Percentiles rank a stretch among this genome's conserved stretches.
phyloP scores from a whole-genome alignment of 2,797 vertebrate genomes.

The Bradypodion ventrale region DNA sequence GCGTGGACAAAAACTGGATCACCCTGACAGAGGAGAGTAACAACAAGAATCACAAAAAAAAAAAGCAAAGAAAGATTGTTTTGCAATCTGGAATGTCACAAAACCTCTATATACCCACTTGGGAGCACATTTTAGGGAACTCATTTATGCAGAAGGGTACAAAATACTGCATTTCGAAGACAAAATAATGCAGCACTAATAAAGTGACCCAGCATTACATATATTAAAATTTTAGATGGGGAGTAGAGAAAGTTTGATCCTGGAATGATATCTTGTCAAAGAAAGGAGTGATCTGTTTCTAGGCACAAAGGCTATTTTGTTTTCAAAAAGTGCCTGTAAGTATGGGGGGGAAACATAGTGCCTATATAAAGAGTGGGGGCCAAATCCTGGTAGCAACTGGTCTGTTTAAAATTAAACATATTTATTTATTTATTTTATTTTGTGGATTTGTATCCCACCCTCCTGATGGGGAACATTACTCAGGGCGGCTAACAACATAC shows the following conservation, averaged over 20 bases:
- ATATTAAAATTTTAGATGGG: constrained; percentile 23
- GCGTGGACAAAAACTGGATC: constrained; percentile 97
- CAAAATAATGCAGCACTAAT: constrained; percentile 5
- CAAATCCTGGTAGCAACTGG: background rate
- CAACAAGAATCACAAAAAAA: background rate
- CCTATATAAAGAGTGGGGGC: background rate
- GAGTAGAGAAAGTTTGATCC: too few relatives aligned
- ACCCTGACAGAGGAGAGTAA: constrained; percentile 76
- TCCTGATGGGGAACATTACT: too few relatives aligned
- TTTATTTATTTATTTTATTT: too few relatives aligned
- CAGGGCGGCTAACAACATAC: too few relatives aligned
- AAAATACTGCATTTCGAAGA: constrained; percentile 5
- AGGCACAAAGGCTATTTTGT: background rate
- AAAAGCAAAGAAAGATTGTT: background rate
- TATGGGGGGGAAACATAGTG: too few relatives aligned
- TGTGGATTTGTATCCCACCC: too few relatives aligned
- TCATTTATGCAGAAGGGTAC: background rate
- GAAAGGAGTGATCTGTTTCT: background rate
- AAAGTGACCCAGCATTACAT: constrained; percentile 36
- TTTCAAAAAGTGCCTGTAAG: background rate
- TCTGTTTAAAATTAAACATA: too few relatives aligned
- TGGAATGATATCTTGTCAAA: background rate
- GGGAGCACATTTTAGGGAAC: background rate
- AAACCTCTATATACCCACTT: background rate
- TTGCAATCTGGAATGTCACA: constrained; percentile 48